Evolutionary conservation across 2,113 vertebrate species (phyloP), one percentile per base, ranked within the genome.

Genomic region (Xenotilapia leptura): DNA sequence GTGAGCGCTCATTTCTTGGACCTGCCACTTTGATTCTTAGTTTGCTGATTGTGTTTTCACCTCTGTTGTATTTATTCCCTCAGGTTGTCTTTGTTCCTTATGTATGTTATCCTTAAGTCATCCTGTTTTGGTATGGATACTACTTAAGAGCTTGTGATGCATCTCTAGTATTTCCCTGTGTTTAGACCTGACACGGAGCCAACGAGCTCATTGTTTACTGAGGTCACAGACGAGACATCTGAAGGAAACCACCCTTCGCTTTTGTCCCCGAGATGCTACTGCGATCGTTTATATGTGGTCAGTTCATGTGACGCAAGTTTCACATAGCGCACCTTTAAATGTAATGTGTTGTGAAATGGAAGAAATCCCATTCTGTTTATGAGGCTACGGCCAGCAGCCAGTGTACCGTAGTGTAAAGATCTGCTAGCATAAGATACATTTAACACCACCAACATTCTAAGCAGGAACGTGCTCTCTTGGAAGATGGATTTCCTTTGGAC

Each of bases 391-490:
- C 65, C 65, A 70, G 36, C 65, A 70, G 36, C n/a, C 28, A 8
- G 36, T 42, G 11, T 23, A 14, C 0, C n/a, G 9, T 23, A 70
- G 65, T 23, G n/a, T 21, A 40, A 70, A 70, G 19, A 9, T 70
- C 36, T 23, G 36, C 36, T 70, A 70, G n/a, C 19, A 21, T 70
- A 21, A 62, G 58, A 62, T 36, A 3, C 11, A n/a, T 42, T 9
- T 70, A 9, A 3, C 65, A 70, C 2, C 65, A 70, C 36, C 36
- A 0, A 42, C 13, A 23, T 38, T 42, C 4, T 75, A 12, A 28
- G 70, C 40, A 28, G 10, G 26, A 19, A 40, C 1, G 0, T 28
- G 15, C 1, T 0, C 1, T 9, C 6, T n/a, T 51, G 2, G 3
- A 26, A 51, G n/a, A 60, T 7, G 0, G 83, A 14, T 38, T 58